Evolutionary conservation across 2,888 invertebrate genomes (phyloP), one percentile per base, ranked within the genome.

Genomic region (Ischnus inquisitorius): DNA sequence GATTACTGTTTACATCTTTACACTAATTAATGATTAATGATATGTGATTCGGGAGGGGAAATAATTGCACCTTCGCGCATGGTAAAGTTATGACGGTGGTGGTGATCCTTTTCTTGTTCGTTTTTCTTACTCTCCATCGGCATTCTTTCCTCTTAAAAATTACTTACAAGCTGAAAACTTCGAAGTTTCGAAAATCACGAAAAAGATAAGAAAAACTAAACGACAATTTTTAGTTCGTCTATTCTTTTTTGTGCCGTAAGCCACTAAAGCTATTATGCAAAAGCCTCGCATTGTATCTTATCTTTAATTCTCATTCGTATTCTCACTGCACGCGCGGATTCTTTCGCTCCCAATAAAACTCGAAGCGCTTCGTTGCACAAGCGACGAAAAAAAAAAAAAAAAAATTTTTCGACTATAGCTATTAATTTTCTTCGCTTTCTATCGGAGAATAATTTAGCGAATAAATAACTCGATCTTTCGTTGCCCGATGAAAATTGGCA

Each of bases 1-100:
- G 68, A 78, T 81, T 64, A 68, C 83, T 80, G 74, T 34, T 34
- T 34, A 78, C 46, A 84, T 74, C 3, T 54, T 84, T 84, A 81
- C 67, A 65, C 78, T 84, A 84, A 78, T 84, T 84, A 84, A 84
- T 69, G 81, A 78, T 79, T 84, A 84, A 84, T 84, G 84, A 84
- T 84, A 84, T 84, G 84, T 84, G 84, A 74, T 84, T 81, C 64
- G 48, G 74, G 84, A 74, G 48, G 25, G 80, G 8, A 34, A 34
- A 6, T 34, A 79, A 71, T 71, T 82, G 71, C 74, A 64, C 69
- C 69, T 79, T 69, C 19, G 72, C 79, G 78, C 69, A 19, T 69
- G 68, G 69, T 67, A 19, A 14, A n/a, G 34, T 34, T 54, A 43
- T 77, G 77, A 54, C 75, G 43, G 54, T 76, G 28, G 67, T 60